Evolutionary conservation across 2,797 vertebrate species (phyloP).

Genomic region (Botia kubotai): DNA sequence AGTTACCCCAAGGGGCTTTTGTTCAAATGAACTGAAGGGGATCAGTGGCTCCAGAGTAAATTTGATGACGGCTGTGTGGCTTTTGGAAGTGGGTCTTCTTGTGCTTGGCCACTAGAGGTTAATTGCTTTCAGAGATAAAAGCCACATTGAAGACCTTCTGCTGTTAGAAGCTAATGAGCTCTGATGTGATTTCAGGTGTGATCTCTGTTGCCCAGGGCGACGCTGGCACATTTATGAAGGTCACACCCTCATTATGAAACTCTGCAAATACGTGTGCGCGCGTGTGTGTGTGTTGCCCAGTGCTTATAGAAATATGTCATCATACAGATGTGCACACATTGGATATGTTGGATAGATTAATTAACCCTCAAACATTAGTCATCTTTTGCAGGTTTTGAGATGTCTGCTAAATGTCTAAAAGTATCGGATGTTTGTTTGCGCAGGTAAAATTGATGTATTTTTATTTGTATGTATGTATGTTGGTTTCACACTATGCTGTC

Average conservation of each 20-base stretch:
- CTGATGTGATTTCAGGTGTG: conserved; percentile 16
- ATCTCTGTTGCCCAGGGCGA: neutral
- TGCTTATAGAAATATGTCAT: neutral
- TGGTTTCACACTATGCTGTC: neutral
- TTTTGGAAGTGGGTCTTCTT: neutral
- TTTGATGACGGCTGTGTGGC: neutral
- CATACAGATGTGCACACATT: neutral
- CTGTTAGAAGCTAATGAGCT: neutral
- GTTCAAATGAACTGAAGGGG: neutral
- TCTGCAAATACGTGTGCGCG: neutral
- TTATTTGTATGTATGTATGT: neutral
- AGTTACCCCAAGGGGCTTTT: neutral
- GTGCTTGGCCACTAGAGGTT: neutral
- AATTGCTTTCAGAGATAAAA: neutral
- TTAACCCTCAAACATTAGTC: neutral
- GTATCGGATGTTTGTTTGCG: neutral
- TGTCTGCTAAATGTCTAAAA: neutral
- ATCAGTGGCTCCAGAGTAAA: neutral
- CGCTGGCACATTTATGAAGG: neutral
- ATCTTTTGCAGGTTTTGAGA: neutral
- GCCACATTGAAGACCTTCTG: neutral
- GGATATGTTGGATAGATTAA: neutral
- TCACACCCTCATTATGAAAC: conserved; percentile 16
- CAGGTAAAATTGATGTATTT: neutral
- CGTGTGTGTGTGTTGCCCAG: neutral